Evolutionary conservation across 1,140 invertebrate genomes (phyloP).

Genomic region (Acyrthosiphon pisum): DNA sequence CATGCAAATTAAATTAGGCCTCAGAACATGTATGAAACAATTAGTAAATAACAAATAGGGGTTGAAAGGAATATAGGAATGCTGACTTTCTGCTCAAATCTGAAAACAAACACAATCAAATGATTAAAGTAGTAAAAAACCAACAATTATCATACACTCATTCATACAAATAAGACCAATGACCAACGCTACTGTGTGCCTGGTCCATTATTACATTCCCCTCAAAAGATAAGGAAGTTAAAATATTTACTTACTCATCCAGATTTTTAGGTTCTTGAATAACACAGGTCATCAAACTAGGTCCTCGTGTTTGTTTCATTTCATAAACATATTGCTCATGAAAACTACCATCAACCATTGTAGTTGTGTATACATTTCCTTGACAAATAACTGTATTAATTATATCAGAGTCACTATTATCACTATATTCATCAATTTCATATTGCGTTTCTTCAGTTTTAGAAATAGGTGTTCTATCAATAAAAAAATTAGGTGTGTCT

Average conservation of each 20-base stretch:
- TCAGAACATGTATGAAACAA: slow-evolving; percentile 39
- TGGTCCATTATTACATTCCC: slow-evolving; percentile 14
- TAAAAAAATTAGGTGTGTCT: slow-evolving; percentile 40
- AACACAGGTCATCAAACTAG: slow-evolving; percentile 54
- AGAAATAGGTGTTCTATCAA: slow-evolving; percentile 41
- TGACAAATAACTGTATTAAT: slow-evolving; percentile 46
- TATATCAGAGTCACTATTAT: background rate
- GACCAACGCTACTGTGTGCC: slow-evolving; percentile 55
- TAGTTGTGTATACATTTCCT: slow-evolving; percentile 27
- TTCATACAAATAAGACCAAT: slow-evolving; percentile 45
- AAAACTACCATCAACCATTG: slow-evolving; percentile 35
- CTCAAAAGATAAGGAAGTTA: background rate
- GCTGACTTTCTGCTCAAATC: slow-evolving; percentile 52
- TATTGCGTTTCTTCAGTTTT: slow-evolving; percentile 18
- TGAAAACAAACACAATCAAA: slow-evolving; percentile 55
- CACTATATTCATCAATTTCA: background rate
- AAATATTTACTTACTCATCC: slow-evolving; percentile 47
- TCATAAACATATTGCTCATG: slow-evolving; percentile 54
- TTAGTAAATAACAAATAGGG: slow-evolving; percentile 41
- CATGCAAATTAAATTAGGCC: slow-evolving; percentile 35
- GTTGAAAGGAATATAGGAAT: slow-evolving; percentile 51
- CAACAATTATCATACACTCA: slow-evolving; percentile 7
- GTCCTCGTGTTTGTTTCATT: slow-evolving; percentile 55
- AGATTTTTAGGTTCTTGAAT: slow-evolving; percentile 45
- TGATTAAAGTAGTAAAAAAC: slow-evolving; percentile 48